Percentiles rank a stretch among this genome's conserved stretches.
These are phyloP conservation scores for Kudoa iwatai DNA, from an alignment of 30 jellyfish, hydroid and myxozoan genomes.

Conservation along the genomic window DNA sequence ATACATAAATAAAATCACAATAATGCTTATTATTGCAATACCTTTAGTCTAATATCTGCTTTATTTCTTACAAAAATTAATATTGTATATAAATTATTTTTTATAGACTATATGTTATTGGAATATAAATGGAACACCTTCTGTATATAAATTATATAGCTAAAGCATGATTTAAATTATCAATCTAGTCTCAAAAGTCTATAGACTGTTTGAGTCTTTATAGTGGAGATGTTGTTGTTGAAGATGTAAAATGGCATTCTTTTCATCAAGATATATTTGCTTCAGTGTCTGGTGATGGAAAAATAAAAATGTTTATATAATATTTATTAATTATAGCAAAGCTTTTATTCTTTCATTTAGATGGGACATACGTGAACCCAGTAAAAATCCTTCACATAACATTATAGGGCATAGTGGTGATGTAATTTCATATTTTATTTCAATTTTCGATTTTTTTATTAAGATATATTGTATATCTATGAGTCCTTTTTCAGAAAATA, in stretches of 20 bases:
- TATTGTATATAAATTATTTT: background rate
- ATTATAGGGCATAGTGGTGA: conserved; percentile 89
- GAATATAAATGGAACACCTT: conserved; percentile 11
- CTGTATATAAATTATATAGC: conserved; percentile 1
- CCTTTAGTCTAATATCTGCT: too few species aligned
- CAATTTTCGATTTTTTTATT: background rate
- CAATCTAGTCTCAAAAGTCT: conserved; percentile 1
- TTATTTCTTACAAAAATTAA: too few species aligned
- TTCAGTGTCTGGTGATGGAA: conserved; percentile 91
- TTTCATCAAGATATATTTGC: conserved; percentile 77
- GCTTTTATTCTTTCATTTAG: conserved; percentile 4
- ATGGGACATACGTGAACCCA: conserved; percentile 87
- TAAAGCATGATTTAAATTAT: background rate
- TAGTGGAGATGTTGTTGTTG: conserved; percentile 81
- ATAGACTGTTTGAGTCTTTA: background rate
- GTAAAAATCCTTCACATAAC: conserved; percentile 83
- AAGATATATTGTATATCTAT: conserved; percentile 78
- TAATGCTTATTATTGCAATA: too few species aligned
- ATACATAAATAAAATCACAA: too few species aligned
- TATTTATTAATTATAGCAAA: background rate
- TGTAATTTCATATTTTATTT: conserved; percentile 6
- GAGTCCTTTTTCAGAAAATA: conserved; percentile 81
- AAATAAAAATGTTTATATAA: conserved; percentile 46
- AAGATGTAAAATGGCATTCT: conserved; percentile 93
- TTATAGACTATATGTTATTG: conserved; percentile 63